Conservation (phyloP, 1,140 invertebrate species). For the Camponotus pennsylvanicus region DNA sequence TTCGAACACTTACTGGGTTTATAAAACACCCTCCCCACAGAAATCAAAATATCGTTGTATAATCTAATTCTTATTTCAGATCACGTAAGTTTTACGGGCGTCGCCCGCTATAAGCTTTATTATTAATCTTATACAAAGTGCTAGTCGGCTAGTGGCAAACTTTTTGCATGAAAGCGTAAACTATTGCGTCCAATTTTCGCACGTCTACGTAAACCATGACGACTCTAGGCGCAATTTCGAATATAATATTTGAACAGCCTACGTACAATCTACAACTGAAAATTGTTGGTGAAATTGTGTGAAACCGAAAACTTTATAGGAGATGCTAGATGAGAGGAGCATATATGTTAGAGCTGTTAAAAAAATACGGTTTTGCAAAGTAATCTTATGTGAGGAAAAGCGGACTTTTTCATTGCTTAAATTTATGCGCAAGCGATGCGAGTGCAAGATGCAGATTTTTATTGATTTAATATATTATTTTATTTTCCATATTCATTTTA, state of each 20-base stretch:
- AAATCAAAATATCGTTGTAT: slow-evolving; percentile 59
- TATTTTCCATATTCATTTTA: no score
- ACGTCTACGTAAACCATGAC: slow-evolving; percentile 49
- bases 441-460: slow-evolving; percentile 71
- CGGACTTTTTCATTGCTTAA: slow-evolving; percentile 20
- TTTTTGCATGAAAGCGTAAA: slow-evolving; percentile 59
- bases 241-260: slow-evolving; percentile 6
- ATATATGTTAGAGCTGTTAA: background rate
- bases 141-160: slow-evolving; percentile 42
- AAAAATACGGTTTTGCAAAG: slow-evolving; percentile 20
- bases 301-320: background rate
- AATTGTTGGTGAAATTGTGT: background rate
- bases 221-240: slow-evolving; percentile 51
- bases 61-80: slow-evolving; percentile 56
- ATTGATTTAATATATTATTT: background rate
- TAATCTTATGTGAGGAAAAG: background rate
- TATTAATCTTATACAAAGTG: slow-evolving; percentile 53
- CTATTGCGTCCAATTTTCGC: slow-evolving; percentile 64
- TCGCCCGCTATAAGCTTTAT: slow-evolving; percentile 48
- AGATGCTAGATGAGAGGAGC: background rate
- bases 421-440: slow-evolving; percentile 77
- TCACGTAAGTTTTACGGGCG: slow-evolving; percentile 51
- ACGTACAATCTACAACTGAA: slow-evolving; percentile 27
- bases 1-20: slow-evolving; percentile 29
- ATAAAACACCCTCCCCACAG: background rate